A percentile compares a stretch with the other conserved stretches of the same genome.
These are phyloP conservation scores for Galaxias olidus DNA, from an alignment of 2,797 vertebrate genomes.

Conservation along the genomic window DNA sequence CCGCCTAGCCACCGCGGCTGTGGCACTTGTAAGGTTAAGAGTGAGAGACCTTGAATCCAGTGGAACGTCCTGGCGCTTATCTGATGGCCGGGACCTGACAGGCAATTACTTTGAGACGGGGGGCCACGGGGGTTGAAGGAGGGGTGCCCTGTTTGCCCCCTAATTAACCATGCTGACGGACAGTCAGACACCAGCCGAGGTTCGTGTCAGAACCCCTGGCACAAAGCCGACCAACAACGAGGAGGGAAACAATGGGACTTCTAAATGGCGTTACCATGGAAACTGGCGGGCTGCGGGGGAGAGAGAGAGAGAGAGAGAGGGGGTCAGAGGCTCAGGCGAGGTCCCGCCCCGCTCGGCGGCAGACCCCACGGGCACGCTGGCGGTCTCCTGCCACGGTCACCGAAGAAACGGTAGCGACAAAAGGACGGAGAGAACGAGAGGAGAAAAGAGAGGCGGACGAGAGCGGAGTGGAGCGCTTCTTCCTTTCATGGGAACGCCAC, in stretches of 20 bases:
- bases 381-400: no score
- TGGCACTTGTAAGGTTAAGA: constrained; percentile 17
- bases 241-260: no score
- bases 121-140: background rate
- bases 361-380: no score
- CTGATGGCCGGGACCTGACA: constrained; percentile 46
- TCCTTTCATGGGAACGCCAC: constrained; percentile 29
- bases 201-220: no score
- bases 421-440: constrained; percentile 1
- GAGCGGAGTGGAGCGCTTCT: constrained; percentile 30
- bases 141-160: background rate
- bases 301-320: no score
- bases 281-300: constrained; percentile 8
- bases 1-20: background rate
- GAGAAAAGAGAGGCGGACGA: constrained; percentile 1
- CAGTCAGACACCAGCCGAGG: background rate
- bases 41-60: constrained; percentile 11
- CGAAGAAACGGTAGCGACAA: no score
- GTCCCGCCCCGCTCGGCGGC: no score
- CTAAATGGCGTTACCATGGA: background rate
- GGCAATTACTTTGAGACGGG: constrained; percentile 53
- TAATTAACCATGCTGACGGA: constrained; percentile 29
- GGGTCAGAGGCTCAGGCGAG: constrained; percentile 21
- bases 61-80: constrained; percentile 38
- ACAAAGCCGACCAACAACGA: no score